Conservation (phyloP, 2,888 invertebrate genomes). For the Prosopocoilus inquinatus region DNA sequence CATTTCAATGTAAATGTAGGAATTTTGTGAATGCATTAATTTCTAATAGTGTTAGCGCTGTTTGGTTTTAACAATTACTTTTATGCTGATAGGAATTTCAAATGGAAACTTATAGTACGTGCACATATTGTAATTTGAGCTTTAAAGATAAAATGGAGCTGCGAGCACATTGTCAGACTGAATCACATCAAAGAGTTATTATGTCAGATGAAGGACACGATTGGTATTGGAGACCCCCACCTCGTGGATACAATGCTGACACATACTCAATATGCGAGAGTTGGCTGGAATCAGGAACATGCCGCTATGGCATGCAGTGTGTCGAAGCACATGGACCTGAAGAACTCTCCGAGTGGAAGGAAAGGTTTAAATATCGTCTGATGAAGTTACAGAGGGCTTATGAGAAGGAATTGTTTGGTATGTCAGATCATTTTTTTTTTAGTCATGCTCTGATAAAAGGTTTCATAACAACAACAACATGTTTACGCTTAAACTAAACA, state of each 20-base stretch:
- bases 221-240: conserved; percentile 68
- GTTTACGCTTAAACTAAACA: no score
- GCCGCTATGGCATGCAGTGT: conserved; percentile 70
- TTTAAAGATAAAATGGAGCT: conserved; percentile 57
- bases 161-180: conserved; percentile 61
- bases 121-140: conserved; percentile 59
- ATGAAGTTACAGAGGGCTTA: conserved; percentile 63
- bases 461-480: no score
- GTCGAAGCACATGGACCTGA: conserved; percentile 71
- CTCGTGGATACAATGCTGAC: conserved; percentile 64
- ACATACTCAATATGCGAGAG: conserved; percentile 64
- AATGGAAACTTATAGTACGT: conserved; percentile 36
- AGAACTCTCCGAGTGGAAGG: conserved; percentile 72
- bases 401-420: conserved; percentile 67
- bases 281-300: conserved; percentile 57
- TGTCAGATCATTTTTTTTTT: conserved; percentile 8
- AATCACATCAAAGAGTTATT: conserved; percentile 63
- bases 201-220: conserved; percentile 70
- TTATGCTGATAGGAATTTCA: conserved; percentile 12
- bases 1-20: no score
- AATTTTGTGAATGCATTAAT: no score
- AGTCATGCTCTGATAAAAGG: no score
- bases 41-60: no score
- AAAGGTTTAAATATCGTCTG: conserved; percentile 65
- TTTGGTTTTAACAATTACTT: neutral